Evolutionary conservation across 2,113 vertebrate species (phyloP).

Genomic region (Okapia johnstoni): DNA sequence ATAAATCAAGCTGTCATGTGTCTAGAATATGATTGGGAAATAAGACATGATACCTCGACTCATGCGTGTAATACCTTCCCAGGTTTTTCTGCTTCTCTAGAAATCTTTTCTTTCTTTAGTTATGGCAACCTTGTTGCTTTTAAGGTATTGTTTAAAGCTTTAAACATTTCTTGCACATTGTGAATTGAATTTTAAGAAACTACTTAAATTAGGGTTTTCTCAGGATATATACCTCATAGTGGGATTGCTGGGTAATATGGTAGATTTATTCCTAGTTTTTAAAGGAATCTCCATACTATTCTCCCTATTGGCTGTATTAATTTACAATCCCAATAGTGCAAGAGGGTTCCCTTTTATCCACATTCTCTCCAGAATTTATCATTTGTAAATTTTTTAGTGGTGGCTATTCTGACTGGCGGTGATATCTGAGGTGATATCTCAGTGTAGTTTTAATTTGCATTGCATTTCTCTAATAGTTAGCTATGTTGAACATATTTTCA

Average conservation of each 20-base stretch:
- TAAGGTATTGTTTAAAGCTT: not conserved
- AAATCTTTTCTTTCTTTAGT: not conserved
- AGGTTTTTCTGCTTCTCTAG: not conserved
- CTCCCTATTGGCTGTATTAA: not conserved
- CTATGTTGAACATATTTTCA: not conserved
- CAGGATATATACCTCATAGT: not conserved
- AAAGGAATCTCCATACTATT: not conserved
- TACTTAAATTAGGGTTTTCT: not conserved
- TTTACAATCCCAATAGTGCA: not conserved
- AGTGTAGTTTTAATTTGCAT: not conserved
- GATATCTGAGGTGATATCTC: not conserved
- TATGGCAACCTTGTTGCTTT: not conserved
- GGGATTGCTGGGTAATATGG: not conserved
- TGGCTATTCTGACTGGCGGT: not conserved
- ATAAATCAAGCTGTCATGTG: not conserved
- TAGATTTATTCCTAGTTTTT: not conserved
- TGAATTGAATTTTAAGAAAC: not conserved
- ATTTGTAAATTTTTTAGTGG: not conserved
- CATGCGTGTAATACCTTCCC: not conserved
- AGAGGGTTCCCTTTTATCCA: not conserved
- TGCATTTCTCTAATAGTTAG: not conserved
- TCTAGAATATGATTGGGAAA: not conserved
- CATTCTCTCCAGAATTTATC: not conserved
- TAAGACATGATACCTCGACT: not conserved
- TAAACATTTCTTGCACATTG: not conserved